phyloP scores from a whole-genome alignment of 2,888 invertebrate genomes.

The Eumacrocentrus americanus region DNA sequence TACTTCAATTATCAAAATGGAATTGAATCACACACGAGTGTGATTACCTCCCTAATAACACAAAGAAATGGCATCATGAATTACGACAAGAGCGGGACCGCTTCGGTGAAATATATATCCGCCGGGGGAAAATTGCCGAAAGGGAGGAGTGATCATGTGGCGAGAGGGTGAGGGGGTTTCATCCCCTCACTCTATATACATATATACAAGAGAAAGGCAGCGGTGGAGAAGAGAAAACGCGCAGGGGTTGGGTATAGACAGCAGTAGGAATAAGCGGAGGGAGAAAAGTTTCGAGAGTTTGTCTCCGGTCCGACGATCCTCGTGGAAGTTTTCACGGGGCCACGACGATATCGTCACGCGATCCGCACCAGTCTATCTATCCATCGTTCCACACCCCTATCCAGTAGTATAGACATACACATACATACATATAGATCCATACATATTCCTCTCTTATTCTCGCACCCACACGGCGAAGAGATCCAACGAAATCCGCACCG shows the following conservation, averaged over 20 bases:
- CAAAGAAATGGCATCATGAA: slow-evolving; percentile 21
- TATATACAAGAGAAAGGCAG: neutral
- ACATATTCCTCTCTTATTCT: neutral
- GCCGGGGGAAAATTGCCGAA: slow-evolving; percentile 7
- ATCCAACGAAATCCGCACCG: slow-evolving; percentile 45
- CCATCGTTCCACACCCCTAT: slow-evolving; percentile 31
- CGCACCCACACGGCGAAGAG: no score
- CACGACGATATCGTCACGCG: slow-evolving; percentile 41
- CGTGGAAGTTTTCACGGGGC: slow-evolving; percentile 19
- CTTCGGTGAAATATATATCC: slow-evolving; percentile 17
- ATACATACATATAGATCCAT: no score
- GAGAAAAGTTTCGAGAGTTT: slow-evolving; percentile 26
- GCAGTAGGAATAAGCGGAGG: slow-evolving; percentile 12
- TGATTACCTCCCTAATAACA: slow-evolving; percentile 3
- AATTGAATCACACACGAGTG: slow-evolving; percentile 6
- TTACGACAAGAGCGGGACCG: slow-evolving; percentile 1
- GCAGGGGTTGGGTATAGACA: slow-evolving; percentile 11
- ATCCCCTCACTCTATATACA: neutral
- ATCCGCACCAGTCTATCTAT: slow-evolving; percentile 35
- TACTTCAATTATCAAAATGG: slow-evolving; percentile 12
- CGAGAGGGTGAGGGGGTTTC: neutral
- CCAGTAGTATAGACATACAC: neutral
- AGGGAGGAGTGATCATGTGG: slow-evolving; percentile 3
- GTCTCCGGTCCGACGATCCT: slow-evolving; percentile 27
- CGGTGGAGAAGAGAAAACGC: neutral